phyloP scores from a whole-genome alignment of 2,797 vertebrate genomes.

The Rhinogobio ventralis region DNA sequence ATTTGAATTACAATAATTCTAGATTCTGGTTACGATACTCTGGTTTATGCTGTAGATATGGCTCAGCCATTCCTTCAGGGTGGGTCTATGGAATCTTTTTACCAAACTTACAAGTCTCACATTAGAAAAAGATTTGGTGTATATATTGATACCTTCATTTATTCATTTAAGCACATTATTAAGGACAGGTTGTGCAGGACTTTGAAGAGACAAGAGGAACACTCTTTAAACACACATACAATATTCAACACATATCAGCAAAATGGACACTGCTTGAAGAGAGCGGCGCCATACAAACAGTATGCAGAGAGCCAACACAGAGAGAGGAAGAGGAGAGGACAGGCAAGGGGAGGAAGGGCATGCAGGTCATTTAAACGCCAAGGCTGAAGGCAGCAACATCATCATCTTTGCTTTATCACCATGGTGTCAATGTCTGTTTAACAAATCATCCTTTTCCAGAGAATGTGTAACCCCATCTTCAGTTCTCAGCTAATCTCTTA shows the following conservation, averaged over 20 bases:
- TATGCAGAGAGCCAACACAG: constrained; percentile 65
- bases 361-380: constrained; percentile 89
- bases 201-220: constrained; percentile 40
- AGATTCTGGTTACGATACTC: background rate
- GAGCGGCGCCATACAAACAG: constrained; percentile 64
- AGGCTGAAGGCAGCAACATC: constrained; percentile 82
- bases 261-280: constrained; percentile 58
- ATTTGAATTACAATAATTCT: background rate
- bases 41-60: background rate
- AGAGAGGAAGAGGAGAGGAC: constrained; percentile 65
- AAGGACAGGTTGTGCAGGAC: constrained; percentile 31
- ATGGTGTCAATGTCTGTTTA: constrained; percentile 62
- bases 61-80: background rate
- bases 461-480: constrained; percentile 23
- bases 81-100: background rate
- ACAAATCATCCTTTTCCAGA: constrained; percentile 51
- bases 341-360: constrained; percentile 68
- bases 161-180: background rate
- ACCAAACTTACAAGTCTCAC: background rate
- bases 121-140: background rate
- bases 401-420: constrained; percentile 71
- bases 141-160: background rate
- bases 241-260: constrained; percentile 64
- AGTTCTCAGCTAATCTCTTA: constrained; percentile 36
- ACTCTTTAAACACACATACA: constrained; percentile 46